Evolutionary conservation across 2,888 invertebrate species (phyloP).

Genomic region (Kuschelorhynchus macadamiae): DNA sequence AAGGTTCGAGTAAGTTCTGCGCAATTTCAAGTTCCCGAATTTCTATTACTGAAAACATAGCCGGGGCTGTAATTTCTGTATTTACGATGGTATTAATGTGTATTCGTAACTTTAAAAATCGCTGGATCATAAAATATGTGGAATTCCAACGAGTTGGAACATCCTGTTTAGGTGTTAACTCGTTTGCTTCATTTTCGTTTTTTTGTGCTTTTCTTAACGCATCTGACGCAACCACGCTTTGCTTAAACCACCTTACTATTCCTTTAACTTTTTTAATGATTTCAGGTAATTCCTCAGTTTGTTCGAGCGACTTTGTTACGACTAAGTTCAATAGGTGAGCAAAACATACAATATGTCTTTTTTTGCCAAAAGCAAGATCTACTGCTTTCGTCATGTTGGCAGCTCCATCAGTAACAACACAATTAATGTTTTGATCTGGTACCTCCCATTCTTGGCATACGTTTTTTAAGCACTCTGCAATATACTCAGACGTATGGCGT

Average conservation of each 20-base stretch:
- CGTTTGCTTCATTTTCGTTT: too few species aligned
- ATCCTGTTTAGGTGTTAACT: too few species aligned
- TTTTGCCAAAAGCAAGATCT: conserved; percentile 12
- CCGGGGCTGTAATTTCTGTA: too few species aligned
- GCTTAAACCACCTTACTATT: conserved; percentile 26
- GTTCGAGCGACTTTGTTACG: neutral
- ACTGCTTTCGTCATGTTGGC: conserved; percentile 11
- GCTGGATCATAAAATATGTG: conserved; percentile 1
- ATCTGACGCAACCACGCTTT: conserved; percentile 18
- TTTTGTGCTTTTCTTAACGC: too few species aligned
- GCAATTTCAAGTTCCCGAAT: too few species aligned
- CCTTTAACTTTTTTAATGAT: conserved; percentile 15
- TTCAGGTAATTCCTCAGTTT: conserved; percentile 23
- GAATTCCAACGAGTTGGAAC: conserved; percentile 53
- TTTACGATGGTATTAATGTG: too few species aligned
- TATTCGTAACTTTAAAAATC: too few species aligned
- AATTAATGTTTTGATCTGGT: neutral
- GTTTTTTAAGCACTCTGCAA: neutral
- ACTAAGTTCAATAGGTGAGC: conserved; percentile 19
- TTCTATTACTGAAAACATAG: too few species aligned
- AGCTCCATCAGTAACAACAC: conserved; percentile 12
- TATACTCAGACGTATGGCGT: conserved; percentile 20
- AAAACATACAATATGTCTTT: conserved; percentile 18
- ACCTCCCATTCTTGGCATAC: neutral
- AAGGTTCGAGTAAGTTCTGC: too few species aligned